Conservation (phyloP, 2,888 invertebrate genomes). For the Meandrusa payeni region DNA sequence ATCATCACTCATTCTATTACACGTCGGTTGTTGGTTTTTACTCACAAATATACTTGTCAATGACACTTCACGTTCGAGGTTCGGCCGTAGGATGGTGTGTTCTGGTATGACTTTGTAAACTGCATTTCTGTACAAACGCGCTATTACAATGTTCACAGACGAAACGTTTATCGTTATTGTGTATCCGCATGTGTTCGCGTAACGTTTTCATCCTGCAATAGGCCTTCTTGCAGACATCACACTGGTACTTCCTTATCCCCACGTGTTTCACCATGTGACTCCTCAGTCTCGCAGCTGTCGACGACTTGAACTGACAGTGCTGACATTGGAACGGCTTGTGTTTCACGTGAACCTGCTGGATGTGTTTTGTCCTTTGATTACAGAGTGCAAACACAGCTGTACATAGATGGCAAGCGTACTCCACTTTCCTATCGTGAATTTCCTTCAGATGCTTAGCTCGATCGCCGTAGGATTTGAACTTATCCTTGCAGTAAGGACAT, state of each 20-base stretch:
- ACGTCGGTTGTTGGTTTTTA: too few relatives aligned
- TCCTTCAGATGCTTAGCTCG: conserved; percentile 50
- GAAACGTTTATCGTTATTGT: conserved; percentile 66
- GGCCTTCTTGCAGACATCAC: conserved; percentile 67
- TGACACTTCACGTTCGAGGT: too few relatives aligned
- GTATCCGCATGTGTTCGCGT: conserved; percentile 62
- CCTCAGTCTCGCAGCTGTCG: conserved; percentile 49
- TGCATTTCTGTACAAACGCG: conserved; percentile 67
- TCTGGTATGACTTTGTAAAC: conserved; percentile 60
- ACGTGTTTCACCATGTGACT: conserved; percentile 59
- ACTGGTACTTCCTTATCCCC: conserved; percentile 55
- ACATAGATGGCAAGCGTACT: conserved; percentile 62
- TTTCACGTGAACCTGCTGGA: conserved; percentile 56
- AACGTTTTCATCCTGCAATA: conserved; percentile 56
- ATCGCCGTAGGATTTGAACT: conserved; percentile 55
- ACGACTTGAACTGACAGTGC: conserved; percentile 51
- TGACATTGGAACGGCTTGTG: conserved; percentile 53
- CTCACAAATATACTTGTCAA: too few relatives aligned
- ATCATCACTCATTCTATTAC: too few relatives aligned
- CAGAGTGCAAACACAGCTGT: conserved; percentile 56
- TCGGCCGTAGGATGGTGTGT: conserved; percentile 56
- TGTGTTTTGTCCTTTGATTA: conserved; percentile 60
- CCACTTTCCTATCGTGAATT: conserved; percentile 50
- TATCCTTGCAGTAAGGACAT: conserved; percentile 56
- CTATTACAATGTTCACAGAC: conserved; percentile 63